phyloP scores from a whole-genome alignment of 2,888 invertebrate species.

The Cyclophora punctaria region DNA sequence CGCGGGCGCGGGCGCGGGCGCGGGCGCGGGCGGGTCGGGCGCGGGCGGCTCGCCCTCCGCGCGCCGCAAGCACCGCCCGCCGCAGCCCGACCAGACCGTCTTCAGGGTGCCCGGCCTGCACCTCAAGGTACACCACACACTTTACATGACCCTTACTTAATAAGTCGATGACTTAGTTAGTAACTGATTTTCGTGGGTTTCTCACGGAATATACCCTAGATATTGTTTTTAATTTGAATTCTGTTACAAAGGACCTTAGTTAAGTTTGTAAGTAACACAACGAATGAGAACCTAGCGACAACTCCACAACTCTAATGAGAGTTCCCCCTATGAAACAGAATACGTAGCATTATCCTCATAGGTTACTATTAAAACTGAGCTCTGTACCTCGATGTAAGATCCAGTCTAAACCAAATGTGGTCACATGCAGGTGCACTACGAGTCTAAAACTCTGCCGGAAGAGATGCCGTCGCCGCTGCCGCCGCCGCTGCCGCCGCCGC shows the following conservation, averaged over 20 bases:
- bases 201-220: no score
- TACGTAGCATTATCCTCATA: no score
- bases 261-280: no score
- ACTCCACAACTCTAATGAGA: no score
- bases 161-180: not conserved
- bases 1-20: slow-evolving; percentile 21
- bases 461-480: slow-evolving; percentile 67
- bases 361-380: no score
- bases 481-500: slow-evolving; percentile 7
- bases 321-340: no score
- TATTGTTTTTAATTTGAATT: no score
- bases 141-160: not conserved
- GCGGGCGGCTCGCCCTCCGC: slow-evolving; percentile 36
- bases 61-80: slow-evolving; percentile 53
- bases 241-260: no score
- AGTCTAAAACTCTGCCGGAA: slow-evolving; percentile 82
- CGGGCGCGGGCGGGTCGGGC: slow-evolving; percentile 31
- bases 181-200: not conserved
- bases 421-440: slow-evolving; percentile 80
- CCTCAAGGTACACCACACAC: slow-evolving; percentile 77
- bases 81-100: slow-evolving; percentile 84
- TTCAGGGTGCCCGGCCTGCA: slow-evolving; percentile 94
- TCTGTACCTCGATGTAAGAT: no score
- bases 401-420: not conserved
- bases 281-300: no score